Evolutionary conservation across 2,113 vertebrate species (phyloP), one percentile per base, ranked within the genome.

Genomic region (Circaetus cinerascens): DNA sequence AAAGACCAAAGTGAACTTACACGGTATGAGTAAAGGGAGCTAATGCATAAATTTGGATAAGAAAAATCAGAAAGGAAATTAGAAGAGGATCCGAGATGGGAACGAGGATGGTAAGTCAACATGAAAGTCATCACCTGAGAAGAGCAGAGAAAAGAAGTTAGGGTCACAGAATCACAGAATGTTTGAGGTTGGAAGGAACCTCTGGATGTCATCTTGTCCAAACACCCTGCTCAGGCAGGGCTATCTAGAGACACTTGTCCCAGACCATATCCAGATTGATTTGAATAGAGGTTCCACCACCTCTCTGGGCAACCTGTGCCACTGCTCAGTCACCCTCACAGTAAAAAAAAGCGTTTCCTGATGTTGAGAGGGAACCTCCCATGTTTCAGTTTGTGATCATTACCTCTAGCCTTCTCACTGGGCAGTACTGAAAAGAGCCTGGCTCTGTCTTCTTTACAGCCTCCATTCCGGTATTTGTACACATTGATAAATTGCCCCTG

Each of bases 401-500:
- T 60, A 38, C 3, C 32, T 82, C 34, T 60, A 11, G 26, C 36
- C 23, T 19, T 63, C 22, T 46, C 62, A 67, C 36, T 19, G 34
- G 12, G 17, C 30, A 50, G 11, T 43, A 43, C 6, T 43, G n/a
- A 63, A 63, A 69, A 76, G 6, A 36, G 13, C 9, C 21, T 46
- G 20, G 3, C 3, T 56, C 40, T 22, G 8, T 36, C 40, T 36
- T 67, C 34, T 55, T 46, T 75, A 60, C 10, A 62, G 21, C 18
- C n/a, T 41, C n/a, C 1, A 3, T 22, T 41, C 1, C 1, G 2
- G 10, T 68, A 32, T 56, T 36, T 63, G 21, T 67, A 68, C 10
- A 38, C 11, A 29, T 11, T 17, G 25, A 57, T 29, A 56, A 69
- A 56, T 51, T 3, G 5, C 1, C 0, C 2, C 18, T 8, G 5